Percentiles rank a stretch among this genome's conserved stretches.
phyloP scores from a whole-genome alignment of 2,113 vertebrate genomes.

The Alouatta palliata region DNA sequence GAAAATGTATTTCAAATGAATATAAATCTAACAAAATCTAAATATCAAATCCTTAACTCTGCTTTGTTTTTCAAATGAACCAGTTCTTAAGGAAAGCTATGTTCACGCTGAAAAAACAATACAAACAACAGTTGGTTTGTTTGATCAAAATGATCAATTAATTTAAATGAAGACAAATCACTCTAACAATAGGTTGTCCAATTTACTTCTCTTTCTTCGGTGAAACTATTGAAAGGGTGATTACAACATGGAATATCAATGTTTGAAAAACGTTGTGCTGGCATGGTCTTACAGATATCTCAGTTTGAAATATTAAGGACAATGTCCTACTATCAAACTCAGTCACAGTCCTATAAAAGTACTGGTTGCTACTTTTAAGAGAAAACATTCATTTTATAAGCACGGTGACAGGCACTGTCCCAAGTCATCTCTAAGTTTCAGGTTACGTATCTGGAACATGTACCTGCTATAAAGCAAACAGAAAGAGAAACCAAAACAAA shows the following conservation, averaged over 20 bases:
- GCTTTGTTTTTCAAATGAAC: not conserved
- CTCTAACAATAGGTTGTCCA: not conserved
- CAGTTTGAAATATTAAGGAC: not conserved
- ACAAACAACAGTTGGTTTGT: not conserved
- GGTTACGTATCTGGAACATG: not conserved
- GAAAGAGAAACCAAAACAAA: conserved; percentile 53
- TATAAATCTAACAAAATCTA: not conserved
- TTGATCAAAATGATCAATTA: conserved; percentile 22
- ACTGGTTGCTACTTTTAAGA: conserved; percentile 18
- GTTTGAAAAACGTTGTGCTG: not conserved
- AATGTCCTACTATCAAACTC: not conserved
- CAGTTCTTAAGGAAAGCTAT: not conserved
- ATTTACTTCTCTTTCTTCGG: not conserved
- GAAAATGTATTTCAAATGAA: not conserved
- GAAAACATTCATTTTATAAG: not conserved
- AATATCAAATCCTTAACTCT: not conserved
- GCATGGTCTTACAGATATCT: not conserved
- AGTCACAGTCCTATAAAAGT: not conserved
- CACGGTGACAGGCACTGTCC: not conserved
- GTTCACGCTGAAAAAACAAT: not conserved
- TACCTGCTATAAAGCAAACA: not conserved
- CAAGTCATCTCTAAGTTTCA: not conserved
- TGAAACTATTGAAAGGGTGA: not conserved
- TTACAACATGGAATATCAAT: not conserved
- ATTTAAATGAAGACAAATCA: conserved; percentile 31